A percentile compares a stretch with the other conserved stretches of the same genome.
These are phyloP conservation scores for Amblyjoppa fuscipennis DNA, from an alignment of 2,888 invertebrate genomes.

Conservation along the genomic window DNA sequence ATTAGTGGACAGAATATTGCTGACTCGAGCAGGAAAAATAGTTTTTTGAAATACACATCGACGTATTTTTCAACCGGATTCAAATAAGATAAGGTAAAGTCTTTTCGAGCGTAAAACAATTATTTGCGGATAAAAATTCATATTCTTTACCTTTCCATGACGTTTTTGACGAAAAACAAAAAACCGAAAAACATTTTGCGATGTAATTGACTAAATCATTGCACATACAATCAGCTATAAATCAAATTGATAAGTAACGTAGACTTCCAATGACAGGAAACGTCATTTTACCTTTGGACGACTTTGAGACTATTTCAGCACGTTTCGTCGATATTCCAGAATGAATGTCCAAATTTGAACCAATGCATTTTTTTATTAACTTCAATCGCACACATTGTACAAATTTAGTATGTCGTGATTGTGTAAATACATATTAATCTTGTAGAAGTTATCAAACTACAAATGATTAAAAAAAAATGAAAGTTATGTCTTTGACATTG, in stretches of 20 bases:
- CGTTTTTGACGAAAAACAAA: not conserved
- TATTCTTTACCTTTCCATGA: not conserved
- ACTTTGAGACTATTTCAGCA: not conserved
- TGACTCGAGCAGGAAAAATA: constrained; percentile 83
- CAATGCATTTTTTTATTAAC: not conserved
- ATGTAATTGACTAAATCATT: not conserved
- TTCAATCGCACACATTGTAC: not conserved
- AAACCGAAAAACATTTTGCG: not conserved
- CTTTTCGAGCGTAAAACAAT: not conserved
- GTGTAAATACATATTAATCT: not conserved
- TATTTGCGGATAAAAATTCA: not conserved
- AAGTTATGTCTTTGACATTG: not conserved
- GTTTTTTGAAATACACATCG: constrained; percentile 74
- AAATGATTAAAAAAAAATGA: not conserved
- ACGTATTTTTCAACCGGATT: not conserved
- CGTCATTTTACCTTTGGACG: not conserved
- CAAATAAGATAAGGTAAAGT: not conserved
- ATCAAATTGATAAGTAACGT: not conserved
- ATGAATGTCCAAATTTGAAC: not conserved
- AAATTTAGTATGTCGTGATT: not conserved
- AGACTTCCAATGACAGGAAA: too few relatives aligned
- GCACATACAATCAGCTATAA: not conserved
- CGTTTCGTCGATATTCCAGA: not conserved
- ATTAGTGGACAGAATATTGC: constrained; percentile 89
- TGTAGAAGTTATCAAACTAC: not conserved